Evolutionary conservation across 2,888 invertebrate species (phyloP).

Genomic region (Clepsis dumicolana): DNA sequence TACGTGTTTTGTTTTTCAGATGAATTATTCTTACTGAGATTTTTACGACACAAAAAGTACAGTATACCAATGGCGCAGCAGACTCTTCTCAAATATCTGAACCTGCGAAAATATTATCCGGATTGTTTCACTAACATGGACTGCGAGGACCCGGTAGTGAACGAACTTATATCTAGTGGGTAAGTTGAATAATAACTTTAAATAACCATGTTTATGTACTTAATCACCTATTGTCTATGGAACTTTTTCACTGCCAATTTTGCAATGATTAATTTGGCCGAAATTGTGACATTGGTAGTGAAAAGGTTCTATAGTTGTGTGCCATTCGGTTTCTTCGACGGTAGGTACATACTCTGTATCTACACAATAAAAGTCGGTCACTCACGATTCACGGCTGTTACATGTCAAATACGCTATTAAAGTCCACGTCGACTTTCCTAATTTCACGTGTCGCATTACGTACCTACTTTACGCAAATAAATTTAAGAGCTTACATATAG

Average conservation of each 20-base stretch:
- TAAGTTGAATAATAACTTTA: conserved; percentile 58
- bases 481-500: conserved; percentile 19
- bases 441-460: conserved; percentile 15
- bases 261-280: too few relatives aligned
- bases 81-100: conserved; percentile 91
- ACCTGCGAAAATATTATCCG: conserved; percentile 89
- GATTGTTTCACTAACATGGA: conserved; percentile 88
- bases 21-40: conserved; percentile 90
- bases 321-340: too few relatives aligned
- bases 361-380: conserved; percentile 19
- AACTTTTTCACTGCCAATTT: too few relatives aligned
- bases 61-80: conserved; percentile 93
- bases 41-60: conserved; percentile 92
- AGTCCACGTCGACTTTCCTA: neutral
- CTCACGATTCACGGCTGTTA: conserved; percentile 32
- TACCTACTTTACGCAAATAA: conserved; percentile 24
- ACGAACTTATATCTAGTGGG: conserved; percentile 89
- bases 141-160: conserved; percentile 86
- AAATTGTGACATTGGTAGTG: too few relatives aligned
- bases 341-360: too few relatives aligned
- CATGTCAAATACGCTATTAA: conserved; percentile 18
- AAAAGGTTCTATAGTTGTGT: too few relatives aligned
- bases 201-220: too few relatives aligned
- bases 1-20: conserved; percentile 80
- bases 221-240: too few relatives aligned